Conservation (phyloP, 2,113 vertebrate genomes). For the Hippocampus barbouri region DNA sequence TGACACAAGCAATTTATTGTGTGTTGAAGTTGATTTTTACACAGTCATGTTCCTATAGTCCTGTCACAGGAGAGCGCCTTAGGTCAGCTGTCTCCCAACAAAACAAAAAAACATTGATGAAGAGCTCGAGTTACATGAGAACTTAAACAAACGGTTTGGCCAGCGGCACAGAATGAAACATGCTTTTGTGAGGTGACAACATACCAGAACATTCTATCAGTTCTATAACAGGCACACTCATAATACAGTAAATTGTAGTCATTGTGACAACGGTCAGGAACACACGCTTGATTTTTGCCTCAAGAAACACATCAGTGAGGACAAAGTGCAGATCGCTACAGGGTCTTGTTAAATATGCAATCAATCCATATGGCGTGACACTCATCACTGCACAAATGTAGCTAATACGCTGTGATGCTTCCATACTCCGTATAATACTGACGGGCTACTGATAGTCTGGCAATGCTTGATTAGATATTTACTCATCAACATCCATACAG, state of each 20-base stretch:
- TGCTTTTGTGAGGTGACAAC: slow-evolving; percentile 39
- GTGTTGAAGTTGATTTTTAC: background rate
- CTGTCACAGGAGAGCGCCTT: background rate
- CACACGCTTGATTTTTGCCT: slow-evolving; percentile 12
- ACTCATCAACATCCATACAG: slow-evolving; percentile 13
- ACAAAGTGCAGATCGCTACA: slow-evolving; percentile 40
- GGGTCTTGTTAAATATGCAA: slow-evolving; percentile 11
- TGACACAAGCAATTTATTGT: slow-evolving; percentile 27
- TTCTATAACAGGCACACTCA: slow-evolving; percentile 38
- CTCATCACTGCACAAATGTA: slow-evolving; percentile 27
- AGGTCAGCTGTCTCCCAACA: slow-evolving; percentile 16
- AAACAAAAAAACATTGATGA: slow-evolving; percentile 17
- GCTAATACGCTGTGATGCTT: slow-evolving; percentile 19
- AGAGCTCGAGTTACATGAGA: slow-evolving; percentile 23
- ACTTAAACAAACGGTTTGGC: slow-evolving; percentile 13
- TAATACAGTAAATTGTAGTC: slow-evolving; percentile 19
- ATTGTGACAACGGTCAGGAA: slow-evolving; percentile 23
- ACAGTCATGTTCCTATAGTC: slow-evolving; percentile 1
- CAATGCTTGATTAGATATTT: slow-evolving; percentile 28
- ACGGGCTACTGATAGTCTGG: slow-evolving; percentile 36
- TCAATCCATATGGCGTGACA: slow-evolving; percentile 5
- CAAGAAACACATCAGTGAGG: slow-evolving; percentile 2
- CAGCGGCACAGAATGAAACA: slow-evolving; percentile 31
- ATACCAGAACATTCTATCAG: slow-evolving; percentile 39
- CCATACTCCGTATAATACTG: slow-evolving; percentile 17